Conservation (phyloP, 2,797 vertebrate species). For the Xiphorhynchus erythropygius region DNA sequence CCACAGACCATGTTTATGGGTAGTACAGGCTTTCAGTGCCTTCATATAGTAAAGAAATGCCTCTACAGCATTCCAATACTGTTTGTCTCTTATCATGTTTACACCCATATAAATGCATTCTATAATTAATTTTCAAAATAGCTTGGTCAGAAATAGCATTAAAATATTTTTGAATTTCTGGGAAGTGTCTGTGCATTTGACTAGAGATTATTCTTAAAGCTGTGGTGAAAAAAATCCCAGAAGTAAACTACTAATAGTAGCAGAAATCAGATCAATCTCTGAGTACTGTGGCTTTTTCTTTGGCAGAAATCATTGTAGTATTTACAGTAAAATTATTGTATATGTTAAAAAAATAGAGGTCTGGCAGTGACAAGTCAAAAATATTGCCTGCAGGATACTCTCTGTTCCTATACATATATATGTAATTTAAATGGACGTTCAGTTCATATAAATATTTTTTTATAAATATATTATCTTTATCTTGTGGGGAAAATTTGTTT, state of each 20-base stretch:
- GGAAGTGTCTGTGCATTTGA: not conserved
- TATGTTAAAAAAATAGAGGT: not conserved
- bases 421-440: not conserved
- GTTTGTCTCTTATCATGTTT: not conserved
- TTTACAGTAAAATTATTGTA: not conserved
- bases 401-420: not conserved
- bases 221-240: not conserved
- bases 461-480: not conserved
- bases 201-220: not conserved
- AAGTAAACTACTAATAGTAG: not conserved
- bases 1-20: not conserved
- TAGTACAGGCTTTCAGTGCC: not conserved
- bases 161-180: not conserved
- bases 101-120: not conserved
- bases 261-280: not conserved
- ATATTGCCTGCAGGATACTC: not conserved
- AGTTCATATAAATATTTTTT: not conserved
- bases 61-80: not conserved
- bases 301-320: not conserved
- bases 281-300: not conserved
- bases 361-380: not conserved
- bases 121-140: not conserved
- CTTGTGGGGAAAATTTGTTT: not conserved
- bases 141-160: not conserved
- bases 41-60: not conserved